Percentiles rank a stretch among this genome's conserved stretches.
phyloP scores from a whole-genome alignment of 2,113 vertebrate genomes.

The Stigmatopora nigra region DNA sequence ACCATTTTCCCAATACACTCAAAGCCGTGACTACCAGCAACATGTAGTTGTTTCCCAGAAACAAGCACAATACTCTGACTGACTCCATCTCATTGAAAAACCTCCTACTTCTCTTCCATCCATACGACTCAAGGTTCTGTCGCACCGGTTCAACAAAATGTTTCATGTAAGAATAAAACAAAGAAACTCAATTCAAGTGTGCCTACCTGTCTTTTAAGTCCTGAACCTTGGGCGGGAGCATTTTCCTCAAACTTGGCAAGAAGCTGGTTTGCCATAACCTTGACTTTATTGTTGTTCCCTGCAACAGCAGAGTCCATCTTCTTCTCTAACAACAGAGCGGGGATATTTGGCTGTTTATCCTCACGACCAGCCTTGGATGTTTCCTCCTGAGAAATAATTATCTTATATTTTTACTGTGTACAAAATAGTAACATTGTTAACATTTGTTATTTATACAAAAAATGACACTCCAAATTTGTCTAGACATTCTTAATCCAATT shows the following conservation, averaged over 20 bases:
- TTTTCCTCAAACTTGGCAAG: constrained; percentile 97
- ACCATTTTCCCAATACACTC: constrained; percentile 31
- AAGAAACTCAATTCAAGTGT: background rate
- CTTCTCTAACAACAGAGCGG: constrained; percentile 72
- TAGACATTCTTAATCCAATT: background rate
- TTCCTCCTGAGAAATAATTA: constrained; percentile 73
- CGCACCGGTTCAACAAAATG: constrained; percentile 3
- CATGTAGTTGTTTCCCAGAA: constrained; percentile 31
- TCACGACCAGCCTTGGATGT: constrained; percentile 64
- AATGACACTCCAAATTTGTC: background rate
- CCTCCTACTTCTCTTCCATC: constrained; percentile 18
- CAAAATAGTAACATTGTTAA: background rate
- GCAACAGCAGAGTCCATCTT: constrained; percentile 69
- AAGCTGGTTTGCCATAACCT: constrained; percentile 94
- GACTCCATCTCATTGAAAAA: constrained; percentile 36
- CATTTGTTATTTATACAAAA: background rate
- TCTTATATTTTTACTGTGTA: background rate
- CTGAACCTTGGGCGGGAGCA: constrained; percentile 73
- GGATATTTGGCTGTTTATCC: constrained; percentile 65
- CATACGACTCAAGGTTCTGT: constrained; percentile 17
- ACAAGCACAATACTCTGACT: constrained; percentile 40
- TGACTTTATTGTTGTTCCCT: constrained; percentile 92
- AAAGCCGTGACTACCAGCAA: constrained; percentile 34
- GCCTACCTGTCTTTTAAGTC: constrained; percentile 84
- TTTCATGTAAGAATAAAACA: background rate